phyloP scores from a whole-genome alignment of 2,113 vertebrate species.

The Phasianus colchicus region DNA sequence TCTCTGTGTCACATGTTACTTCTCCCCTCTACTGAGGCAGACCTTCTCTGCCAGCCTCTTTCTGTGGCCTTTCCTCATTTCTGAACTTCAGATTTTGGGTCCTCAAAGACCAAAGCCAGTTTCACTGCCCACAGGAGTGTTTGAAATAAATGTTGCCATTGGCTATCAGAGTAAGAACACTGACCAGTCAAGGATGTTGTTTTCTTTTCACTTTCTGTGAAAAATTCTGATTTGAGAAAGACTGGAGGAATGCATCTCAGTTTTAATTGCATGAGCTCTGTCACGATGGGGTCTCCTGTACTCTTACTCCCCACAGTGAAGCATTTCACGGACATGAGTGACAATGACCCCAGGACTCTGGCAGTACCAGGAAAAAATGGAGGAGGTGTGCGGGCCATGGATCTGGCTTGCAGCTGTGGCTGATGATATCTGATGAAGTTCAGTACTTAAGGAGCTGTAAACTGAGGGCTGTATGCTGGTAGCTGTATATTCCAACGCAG shows the following conservation, averaged over 20 bases:
- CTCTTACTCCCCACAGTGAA: not conserved
- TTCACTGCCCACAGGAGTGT: not conserved
- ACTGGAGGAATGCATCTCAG: not conserved
- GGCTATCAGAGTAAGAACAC: fast-evolving
- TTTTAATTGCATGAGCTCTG: fast-evolving
- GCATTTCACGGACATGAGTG: not conserved
- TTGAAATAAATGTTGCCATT: not conserved
- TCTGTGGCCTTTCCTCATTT: fast-evolving
- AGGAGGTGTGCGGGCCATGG: fast-evolving
- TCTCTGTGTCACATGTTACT: not conserved
- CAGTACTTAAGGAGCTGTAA: not conserved
- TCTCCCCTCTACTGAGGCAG: not conserved
- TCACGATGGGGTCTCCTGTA: not conserved
- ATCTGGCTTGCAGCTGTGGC: not conserved
- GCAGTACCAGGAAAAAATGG: not conserved
- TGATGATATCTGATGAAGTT: not conserved
- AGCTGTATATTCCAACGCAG: fast-evolving
- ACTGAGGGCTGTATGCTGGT: not conserved
- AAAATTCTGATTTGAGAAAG: not conserved
- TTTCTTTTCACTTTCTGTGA: not conserved
- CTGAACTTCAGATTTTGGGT: not conserved
- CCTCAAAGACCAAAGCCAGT: not conserved
- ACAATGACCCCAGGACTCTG: not conserved
- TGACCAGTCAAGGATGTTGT: fast-evolving
- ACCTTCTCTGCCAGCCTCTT: not conserved